Base-by-base conservation (phyloP, 2,888 invertebrate genomes). In the Nomada lathburiana region DNA sequence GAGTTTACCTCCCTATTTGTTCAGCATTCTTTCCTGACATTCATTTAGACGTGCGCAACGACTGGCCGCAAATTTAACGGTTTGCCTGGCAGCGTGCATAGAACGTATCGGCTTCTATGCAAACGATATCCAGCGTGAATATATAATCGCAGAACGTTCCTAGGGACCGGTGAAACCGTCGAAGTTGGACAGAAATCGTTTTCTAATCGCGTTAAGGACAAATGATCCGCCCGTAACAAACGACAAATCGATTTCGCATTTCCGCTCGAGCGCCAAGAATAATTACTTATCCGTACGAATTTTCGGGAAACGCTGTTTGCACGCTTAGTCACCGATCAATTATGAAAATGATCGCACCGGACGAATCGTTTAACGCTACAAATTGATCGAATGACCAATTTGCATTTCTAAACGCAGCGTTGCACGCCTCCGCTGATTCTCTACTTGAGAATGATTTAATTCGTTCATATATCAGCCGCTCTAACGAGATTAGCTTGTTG, bases 381-480 rank as follows among this genome's bases (percentile, higher is more conserved):
- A 68, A 75, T 87, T 74, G 69, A 78, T 86, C 77, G 76, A 76
- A 62, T 23, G 16, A 44, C 23, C 68, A 74, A 67, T 86, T 84
- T 82, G 77, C 65, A 86, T 84, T 71, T 82, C 69, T 44, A 73
- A 62, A 62, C 71, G 36, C 53, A 60, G 20, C 53, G 36, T 13
- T 69, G 36, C 50, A 64, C 87, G 74, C 82, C 82, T 62, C 63
- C 78, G 67, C 79, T 67, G 57, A 77, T 81, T 84, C 78, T 72
- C 76, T 71, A 72, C 81, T 72, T 62, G 59, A 82, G 67, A 52
- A 76, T 81, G 82, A 82, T 82, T 82, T 82, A 81, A 81, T 81
- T 76, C 82, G 72, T 69, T 53, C 81, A 50, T 81, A 69, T 81
- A 81, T 82, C 82, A 76, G 64, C 69, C 64, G 50, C 26, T 59